Percentiles rank a stretch among this genome's conserved stretches.
phyloP scores from a whole-genome alignment of 1,140 invertebrate genomes.

The Calliphora vicina region DNA sequence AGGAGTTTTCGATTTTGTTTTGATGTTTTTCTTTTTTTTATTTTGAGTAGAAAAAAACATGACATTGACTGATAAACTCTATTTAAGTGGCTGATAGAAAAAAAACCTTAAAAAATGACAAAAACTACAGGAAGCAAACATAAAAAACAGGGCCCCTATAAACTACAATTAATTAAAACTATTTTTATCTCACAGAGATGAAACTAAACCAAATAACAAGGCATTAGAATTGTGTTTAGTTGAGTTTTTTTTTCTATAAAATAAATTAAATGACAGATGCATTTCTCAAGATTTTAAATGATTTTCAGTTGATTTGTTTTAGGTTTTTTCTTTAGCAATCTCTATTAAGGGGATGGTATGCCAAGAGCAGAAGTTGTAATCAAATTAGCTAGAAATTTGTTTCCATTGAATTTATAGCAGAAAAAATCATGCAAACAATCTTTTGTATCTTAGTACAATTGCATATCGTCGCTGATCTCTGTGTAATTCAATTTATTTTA shows the following conservation, averaged over 20 bases:
- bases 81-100: background rate
- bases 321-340: background rate
- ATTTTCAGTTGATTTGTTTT: conserved; percentile 3
- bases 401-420: no score
- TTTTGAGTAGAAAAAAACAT: background rate
- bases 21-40: background rate
- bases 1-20: background rate
- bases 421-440: no score
- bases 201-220: background rate
- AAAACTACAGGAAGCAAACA: background rate
- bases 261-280: conserved; percentile 8
- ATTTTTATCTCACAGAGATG: background rate
- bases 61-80: background rate
- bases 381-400: no score
- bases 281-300: background rate
- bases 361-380: no score
- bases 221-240: background rate
- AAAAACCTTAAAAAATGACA: background rate
- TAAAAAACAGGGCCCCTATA: background rate
- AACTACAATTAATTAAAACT: conserved; percentile 8
- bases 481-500: no score
- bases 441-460: no score
- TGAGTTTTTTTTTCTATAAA: background rate
- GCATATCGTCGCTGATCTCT: no score
- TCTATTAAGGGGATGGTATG: no score